Conservation (phyloP, 2,113 vertebrate genomes). For the Neotragus moschatus region DNA sequence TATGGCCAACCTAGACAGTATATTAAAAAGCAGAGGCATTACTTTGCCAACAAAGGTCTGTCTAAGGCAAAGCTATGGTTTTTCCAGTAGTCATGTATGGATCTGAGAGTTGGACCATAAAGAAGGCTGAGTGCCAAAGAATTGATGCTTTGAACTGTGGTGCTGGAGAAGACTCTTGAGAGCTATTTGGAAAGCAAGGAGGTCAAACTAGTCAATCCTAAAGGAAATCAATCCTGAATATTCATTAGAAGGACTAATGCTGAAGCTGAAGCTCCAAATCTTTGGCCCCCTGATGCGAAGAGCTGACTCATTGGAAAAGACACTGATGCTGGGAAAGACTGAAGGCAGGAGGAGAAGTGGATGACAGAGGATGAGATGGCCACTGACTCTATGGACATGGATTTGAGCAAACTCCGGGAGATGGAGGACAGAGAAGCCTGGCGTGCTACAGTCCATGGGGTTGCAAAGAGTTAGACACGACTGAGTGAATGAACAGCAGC, state of each 20-base stretch:
- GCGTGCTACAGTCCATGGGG: background rate
- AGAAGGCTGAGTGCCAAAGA: background rate
- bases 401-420: background rate
- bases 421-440: background rate
- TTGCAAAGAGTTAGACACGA: background rate
- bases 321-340: background rate
- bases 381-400: background rate
- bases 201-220: rapidly evolving
- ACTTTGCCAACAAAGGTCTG: background rate
- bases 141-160: background rate
- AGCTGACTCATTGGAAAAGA: background rate
- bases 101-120: background rate
- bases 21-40: background rate
- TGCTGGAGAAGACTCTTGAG: background rate
- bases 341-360: background rate
- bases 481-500: background rate
- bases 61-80: background rate
- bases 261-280: background rate
- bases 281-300: background rate
- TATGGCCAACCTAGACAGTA: background rate
- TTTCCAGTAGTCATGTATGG: background rate
- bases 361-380: background rate
- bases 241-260: background rate
- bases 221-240: background rate
- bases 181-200: background rate